Base-by-base conservation (phyloP, 2,888 invertebrate species). In the Osedax frankpressi region DNA sequence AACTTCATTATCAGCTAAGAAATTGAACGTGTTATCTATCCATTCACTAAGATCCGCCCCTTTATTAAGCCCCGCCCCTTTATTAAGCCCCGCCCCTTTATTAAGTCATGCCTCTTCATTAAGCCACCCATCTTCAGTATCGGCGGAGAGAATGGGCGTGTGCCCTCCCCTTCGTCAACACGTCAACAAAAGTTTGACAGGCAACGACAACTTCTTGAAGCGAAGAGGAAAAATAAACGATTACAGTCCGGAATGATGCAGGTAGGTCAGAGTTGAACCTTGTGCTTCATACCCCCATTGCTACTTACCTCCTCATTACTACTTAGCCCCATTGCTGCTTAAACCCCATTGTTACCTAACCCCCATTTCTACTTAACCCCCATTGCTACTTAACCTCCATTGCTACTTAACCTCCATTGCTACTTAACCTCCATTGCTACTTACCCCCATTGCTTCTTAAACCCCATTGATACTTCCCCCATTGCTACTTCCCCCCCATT, bases 221-320 rank as follows among this genome's bases (percentile, higher is more conserved):
- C 73, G 29, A 71, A 75, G 59, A 70, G 71, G 71, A 30, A 60
- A 3, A 68, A 73, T 60, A 74, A 74, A 71, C 63, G 75, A 25
- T 30, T 28, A 30, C 72, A 72, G 29, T 24, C 71, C 6, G 75
- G 75, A 11, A 75, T 75, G 73, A 75, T 75, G 69, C 71, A 71
- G 30, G 44, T 44, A 44, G n/a, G n/a, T n/a, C n/a, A n/a, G n/a
- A n/a, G n/a, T n/a, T n/a, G n/a, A n/a, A n/a, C n/a, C n/a, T n/a
- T n/a, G n/a, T n/a, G n/a, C n/a, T n/a, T n/a, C n/a, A n/a, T n/a
- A n/a, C n/a, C n/a, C n/a, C n/a, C n/a, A n/a, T n/a, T n/a, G n/a
- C n/a, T n/a, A n/a, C n/a, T n/a, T n/a, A n/a, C n/a, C n/a, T n/a
- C n/a, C n/a, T n/a, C n/a, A n/a, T n/a, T n/a, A n/a, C n/a, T n/a